A percentile compares a stretch with the other conserved stretches of the same genome.
phyloP scores from a whole-genome alignment of 2,113 vertebrate species.

The Brachyhypopomus gauderio region DNA sequence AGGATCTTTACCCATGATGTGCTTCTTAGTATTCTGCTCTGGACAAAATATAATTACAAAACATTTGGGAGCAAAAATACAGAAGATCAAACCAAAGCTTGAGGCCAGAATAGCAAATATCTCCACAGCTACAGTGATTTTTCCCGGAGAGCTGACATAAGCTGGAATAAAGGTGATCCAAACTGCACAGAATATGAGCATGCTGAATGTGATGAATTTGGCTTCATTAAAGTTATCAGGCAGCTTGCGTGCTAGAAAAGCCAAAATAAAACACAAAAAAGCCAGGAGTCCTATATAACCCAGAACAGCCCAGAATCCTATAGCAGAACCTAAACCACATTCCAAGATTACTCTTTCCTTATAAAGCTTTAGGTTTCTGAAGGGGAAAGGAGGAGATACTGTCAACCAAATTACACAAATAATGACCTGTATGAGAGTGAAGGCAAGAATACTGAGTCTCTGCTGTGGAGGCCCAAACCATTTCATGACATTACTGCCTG shows the following conservation, averaged over 20 bases:
- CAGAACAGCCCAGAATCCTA: constrained; percentile 68
- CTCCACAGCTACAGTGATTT: constrained; percentile 70
- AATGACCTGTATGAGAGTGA: constrained; percentile 66
- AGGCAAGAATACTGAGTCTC: constrained; percentile 60
- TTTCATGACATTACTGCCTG: constrained; percentile 65
- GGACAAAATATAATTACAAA: too few species aligned
- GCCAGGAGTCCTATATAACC: constrained; percentile 72
- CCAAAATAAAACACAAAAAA: constrained; percentile 65
- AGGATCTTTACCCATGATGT: too few species aligned
- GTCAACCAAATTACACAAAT: constrained; percentile 69
- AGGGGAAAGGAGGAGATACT: constrained; percentile 62
- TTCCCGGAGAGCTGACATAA: constrained; percentile 73
- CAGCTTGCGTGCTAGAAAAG: constrained; percentile 70
- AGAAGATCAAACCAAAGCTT: constrained; percentile 61
- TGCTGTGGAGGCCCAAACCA: constrained; percentile 72
- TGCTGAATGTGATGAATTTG: constrained; percentile 72
- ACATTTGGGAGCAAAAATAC: too few species aligned
- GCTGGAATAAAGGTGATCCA: constrained; percentile 71
- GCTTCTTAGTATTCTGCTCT: too few species aligned
- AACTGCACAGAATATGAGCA: constrained; percentile 69
- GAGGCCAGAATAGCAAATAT: constrained; percentile 73
- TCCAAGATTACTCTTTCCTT: constrained; percentile 67
- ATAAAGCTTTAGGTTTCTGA: constrained; percentile 57
- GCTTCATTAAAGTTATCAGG: constrained; percentile 77
- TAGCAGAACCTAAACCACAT: constrained; percentile 62